These are phyloP conservation scores for Myripristis jacobus DNA, from an alignment of 2,797 vertebrate species.

Conservation along the genomic window DNA sequence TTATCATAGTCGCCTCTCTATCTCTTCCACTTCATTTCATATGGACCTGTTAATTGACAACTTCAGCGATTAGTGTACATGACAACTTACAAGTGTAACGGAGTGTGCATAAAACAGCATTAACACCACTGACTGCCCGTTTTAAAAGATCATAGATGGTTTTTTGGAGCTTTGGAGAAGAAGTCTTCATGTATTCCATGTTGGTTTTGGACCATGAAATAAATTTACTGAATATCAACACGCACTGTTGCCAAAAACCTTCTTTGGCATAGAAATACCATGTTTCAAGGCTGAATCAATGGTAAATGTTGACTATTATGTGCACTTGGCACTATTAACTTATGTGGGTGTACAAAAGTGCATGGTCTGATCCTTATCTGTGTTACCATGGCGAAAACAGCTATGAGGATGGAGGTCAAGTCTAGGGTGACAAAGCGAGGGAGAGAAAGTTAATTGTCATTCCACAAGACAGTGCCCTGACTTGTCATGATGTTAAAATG, in stretches of 20 bases:
- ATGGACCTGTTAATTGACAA: not conserved
- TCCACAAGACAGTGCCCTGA: conserved; percentile 28
- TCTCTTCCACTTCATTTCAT: not conserved
- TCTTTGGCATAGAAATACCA: not conserved
- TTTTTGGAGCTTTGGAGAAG: no score
- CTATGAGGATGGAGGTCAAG: conserved; percentile 43
- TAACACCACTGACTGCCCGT: not conserved
- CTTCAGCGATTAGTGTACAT: not conserved
- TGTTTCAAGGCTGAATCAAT: not conserved
- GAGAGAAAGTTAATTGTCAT: conserved; percentile 24
- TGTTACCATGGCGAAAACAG: conserved; percentile 59
- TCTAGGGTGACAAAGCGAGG: conserved; percentile 28
- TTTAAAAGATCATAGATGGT: no score
- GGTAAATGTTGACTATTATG: not conserved
- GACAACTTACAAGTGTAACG: not conserved
- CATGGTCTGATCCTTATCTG: conserved; percentile 32
- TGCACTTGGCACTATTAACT: conserved; percentile 42
- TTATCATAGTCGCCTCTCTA: not conserved
- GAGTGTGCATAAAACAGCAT: not conserved
- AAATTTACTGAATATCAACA: not conserved
- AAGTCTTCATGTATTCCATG: no score
- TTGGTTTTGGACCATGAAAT: not conserved
- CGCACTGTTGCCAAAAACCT: not conserved
- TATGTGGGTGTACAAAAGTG: conserved; percentile 32
- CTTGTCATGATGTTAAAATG: conserved; percentile 24